Base-by-base conservation (phyloP, 2,113 vertebrate species). In the Tyrannus savana region DNA sequence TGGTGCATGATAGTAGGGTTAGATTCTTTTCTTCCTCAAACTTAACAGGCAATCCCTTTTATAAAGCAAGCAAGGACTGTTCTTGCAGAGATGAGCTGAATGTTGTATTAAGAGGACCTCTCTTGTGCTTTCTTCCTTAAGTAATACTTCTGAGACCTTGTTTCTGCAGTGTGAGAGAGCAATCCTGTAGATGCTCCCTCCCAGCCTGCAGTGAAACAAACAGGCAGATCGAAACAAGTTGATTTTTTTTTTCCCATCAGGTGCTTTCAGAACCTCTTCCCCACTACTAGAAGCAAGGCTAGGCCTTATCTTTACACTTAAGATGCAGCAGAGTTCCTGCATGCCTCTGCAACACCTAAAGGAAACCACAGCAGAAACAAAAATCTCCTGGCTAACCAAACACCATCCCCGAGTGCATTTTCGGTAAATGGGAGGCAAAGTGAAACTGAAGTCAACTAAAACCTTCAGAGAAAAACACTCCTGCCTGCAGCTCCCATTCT, bases 341-440 rank as follows among this genome's bases (percentile, higher is more conserved):
- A 21, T 76, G 84, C 42, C 17, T 92, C 55, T 90, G 44, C 79
- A 93, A 53, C 55, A 90, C 85, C 47, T 56, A 80, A 17, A 94
- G 95, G 93, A 97, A 96, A 95, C 96, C 95, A 1, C 90, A 90
- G 76, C 39, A 0, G 55, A 87, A 96, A 71, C 44, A 78, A 67
- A 88, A 93, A 78, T 85, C 85, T 92, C 35, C 56, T 75, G 84
- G 58, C 71, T 91, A 35, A 88, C 73, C 41, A 30, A 69, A 23
- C 47, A 5, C 35, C 59, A 55, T 62, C 56, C 58, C 44, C 4
- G 25, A 49, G 49, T 19, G 7, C 9, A 0, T 27, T 72, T 50
- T 82, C 58, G 12, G 27, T 10, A 3, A 24, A 2, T 60, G 50
- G 31, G 24, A 90, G 46, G 41, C 33, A 16, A 49, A 83, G 59